Evolutionary conservation across 2,888 invertebrate species (phyloP), one percentile per base, ranked within the genome.

Genomic region (Rotaria magnacalcarata): DNA sequence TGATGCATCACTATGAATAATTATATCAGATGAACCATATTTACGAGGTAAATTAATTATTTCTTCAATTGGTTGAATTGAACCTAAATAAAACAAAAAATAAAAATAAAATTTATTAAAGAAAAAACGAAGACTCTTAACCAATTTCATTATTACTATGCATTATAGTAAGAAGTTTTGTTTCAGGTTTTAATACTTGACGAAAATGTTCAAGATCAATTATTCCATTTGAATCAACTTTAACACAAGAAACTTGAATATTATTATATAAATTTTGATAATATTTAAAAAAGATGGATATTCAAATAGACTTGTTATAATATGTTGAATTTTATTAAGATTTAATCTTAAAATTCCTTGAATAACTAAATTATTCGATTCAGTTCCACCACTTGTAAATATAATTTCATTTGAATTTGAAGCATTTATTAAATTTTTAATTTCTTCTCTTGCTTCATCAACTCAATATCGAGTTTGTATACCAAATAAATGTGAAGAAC

Each of bases 141-240:
- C 93, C 93, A 8, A 93, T 93, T 89, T 93, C 93, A 89, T 93
- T 93, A 88, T 93, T 93, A 14, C 93, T 93, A 87, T 93, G 88
- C 93, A 93, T 93, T 7, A 93, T 89, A 0, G 93, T 92, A 14
- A 93, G 90, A 84, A 93, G 90, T 87, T 92, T 91, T 0, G 93
- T 93, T n/a, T 90, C 90, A 21, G 90, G 89, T 85, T 89, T 89
- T 11, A 93, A 88, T 2, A 90, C 89, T 34, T 88, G 87, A 3
- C 91, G 74, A 14, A 93, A 88, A 84, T 90, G 90, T 16, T 89
- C 89, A 0, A 89, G 88, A 75, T 89, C 88, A n/a, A 91, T 88
- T 24, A 89, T 88, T 56, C 90, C 90, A 52, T 90, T 90, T 43
- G 89, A 47, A 54, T 85, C 43, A 2, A 87, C 84, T 60, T 85